Base-by-base conservation (phyloP, 37 sponge, comb jelly and placozoan species). In the Spongilla lacustris region DNA sequence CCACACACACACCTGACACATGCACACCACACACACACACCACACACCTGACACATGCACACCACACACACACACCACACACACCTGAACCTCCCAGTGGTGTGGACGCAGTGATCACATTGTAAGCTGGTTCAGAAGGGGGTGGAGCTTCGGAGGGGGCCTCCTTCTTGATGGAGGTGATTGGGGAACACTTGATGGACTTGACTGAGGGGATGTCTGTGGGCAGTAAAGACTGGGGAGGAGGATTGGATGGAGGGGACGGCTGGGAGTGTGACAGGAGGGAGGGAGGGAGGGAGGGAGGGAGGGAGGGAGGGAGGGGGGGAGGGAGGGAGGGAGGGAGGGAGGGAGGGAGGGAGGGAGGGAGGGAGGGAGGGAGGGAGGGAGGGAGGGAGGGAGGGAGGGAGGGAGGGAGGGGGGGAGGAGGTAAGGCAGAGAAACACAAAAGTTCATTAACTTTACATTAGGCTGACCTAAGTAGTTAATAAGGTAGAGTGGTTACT, bases 221-320 rank as follows among this genome's bases (percentile, higher is more conserved):
- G 46, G 78, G 34, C 12, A 17, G 29, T 33, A 77, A 35, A 22
- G 78, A 33, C 38, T 77, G 78, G 36, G 38, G 78, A 36, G 49
- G 27, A 27, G 29, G 78, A 58, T 58, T 58, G 58, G 78, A 36
- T 14, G 46, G 33, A 14, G 38, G 78, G 46, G 38, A 28, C 4
- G 78, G 78, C 27, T 27, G 19, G 3, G 6, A 32, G 34, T 30
- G 27, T 32, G 78, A 37, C 49, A 13, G 37, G 36, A 36, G 34
- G 17, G 23, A 36, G 34, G 78, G 12, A 19, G 37, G 13, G 38
- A 37, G 12, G 46, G 78, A 38, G 38, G 46, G 38, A 77, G 38
- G 12, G 37, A 37, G 27, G 13, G 58, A 58, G 58, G 21, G 58
- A 58, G 73, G 21, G 73, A 72, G 73, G 11, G 73, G 27, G 73